Evolutionary conservation across 2,888 invertebrate species (phyloP).

Genomic region (Apodemia duryi): DNA sequence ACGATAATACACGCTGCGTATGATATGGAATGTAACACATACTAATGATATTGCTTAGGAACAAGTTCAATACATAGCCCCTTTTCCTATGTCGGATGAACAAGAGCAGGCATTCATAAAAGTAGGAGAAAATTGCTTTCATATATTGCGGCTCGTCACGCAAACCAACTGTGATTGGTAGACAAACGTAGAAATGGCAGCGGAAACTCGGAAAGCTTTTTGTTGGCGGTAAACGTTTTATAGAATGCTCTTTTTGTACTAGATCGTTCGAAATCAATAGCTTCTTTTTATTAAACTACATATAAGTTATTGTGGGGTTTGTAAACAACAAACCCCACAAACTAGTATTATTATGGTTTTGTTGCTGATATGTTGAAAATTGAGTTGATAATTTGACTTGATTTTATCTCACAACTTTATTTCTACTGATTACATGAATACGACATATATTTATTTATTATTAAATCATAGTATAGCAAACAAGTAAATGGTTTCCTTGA

Average conservation of each 20-base stretch:
- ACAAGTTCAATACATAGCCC: constrained; percentile 22
- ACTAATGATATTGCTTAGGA: constrained; percentile 17
- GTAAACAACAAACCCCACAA: too few relatives aligned
- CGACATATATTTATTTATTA: too few relatives aligned
- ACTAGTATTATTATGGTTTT: background rate
- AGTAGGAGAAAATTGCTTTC: constrained; percentile 47
- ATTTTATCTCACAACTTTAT: too few relatives aligned
- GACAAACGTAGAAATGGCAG: constrained; percentile 30
- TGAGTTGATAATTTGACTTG: too few relatives aligned
- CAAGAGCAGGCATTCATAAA: constrained; percentile 32
- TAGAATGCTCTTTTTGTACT: constrained; percentile 26
- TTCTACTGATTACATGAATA: too few relatives aligned
- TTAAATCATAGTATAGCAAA: too few relatives aligned
- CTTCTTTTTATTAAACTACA: background rate
- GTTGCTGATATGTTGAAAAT: background rate
- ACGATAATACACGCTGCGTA: background rate
- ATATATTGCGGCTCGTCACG: constrained; percentile 43
- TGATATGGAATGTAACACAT: constrained; percentile 2
- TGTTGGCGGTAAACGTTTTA: constrained; percentile 34
- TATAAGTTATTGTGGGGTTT: too few relatives aligned
- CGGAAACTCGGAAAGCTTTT: constrained; percentile 34
- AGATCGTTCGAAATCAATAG: constrained; percentile 25
- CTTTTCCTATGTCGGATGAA: constrained; percentile 26
- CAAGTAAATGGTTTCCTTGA: too few relatives aligned
- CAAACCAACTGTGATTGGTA: constrained; percentile 39